Evolutionary conservation across 2,888 invertebrate genomes (phyloP), one percentile per base, ranked within the genome.

Genomic region (Bhutanitis thaidina): DNA sequence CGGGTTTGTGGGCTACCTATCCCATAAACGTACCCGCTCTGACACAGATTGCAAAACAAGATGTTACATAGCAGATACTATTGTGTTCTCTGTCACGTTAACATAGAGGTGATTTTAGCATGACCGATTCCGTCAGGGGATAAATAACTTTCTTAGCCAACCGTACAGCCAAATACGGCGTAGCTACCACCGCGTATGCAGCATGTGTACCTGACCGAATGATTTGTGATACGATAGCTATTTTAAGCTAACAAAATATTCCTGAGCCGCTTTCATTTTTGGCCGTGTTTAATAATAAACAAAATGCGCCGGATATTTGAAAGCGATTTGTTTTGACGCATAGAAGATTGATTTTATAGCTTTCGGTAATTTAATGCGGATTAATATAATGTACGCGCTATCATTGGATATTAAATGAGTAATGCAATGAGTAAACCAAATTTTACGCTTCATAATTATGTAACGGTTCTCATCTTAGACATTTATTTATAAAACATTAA

Each of bases 141-240:
- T 41, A 46, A 44, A 48, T 47, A 48, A 49, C 49, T 54, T 55
- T 56, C 36, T 52, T 56, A 54, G 47, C 38, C 38, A 30, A 35
- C 48, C 51, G 56, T 60, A 59, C 59, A 56, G 34, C 61, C 58
- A 59, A 58, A 57, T 59, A 61, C 55, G 54, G 54, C 57, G 55
- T 58, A 46, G 53, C 44, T 32, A 40, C 36, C 43, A 49, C 45
- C 47, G 52, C 43, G 54, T 54, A 51, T 52, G 48, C 45, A 46
- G 47, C 53, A 62, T 66, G 67, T 68, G 65, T 75, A 80, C 80
- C 77, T 81, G 79, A 68, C 60, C 56, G 59, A 74, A 74, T 78
- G 80, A 83, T 82, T 79, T 77, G 77, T 79, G 72, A 69, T 65
- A 63, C 71, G 81, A 83, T 81, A 85, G 80, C 83, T 86, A 86